Evolutionary conservation across 2,797 vertebrate genomes (phyloP).

Genomic region (Somateria mollissima): DNA sequence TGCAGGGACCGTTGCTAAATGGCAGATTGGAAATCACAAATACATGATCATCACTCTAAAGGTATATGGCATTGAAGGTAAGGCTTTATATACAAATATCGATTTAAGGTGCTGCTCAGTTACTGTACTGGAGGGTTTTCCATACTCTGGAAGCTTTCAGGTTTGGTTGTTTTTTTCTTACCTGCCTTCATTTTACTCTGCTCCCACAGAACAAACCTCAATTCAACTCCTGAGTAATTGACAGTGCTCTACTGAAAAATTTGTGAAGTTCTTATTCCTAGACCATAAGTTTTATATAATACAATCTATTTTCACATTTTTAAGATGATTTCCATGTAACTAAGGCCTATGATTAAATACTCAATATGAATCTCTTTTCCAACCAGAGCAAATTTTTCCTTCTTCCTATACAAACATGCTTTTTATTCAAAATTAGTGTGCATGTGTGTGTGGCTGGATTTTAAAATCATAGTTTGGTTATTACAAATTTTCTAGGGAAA

Average conservation of each 20-base stretch:
- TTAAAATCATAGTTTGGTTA: not conserved
- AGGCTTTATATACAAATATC: not conserved
- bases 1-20: not conserved
- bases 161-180: not conserved
- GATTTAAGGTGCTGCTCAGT: not conserved
- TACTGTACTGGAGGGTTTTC: not conserved
- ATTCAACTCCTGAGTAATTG: not conserved
- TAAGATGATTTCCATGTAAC: not conserved
- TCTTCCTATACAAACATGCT: rapidly evolving
- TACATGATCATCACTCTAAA: not conserved
- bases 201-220: not conserved
- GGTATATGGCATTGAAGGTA: not conserved
- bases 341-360: not conserved
- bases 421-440: not conserved
- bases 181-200: not conserved
- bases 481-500: not conserved
- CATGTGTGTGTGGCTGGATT: rapidly evolving
- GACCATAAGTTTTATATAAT: not conserved
- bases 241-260: not conserved
- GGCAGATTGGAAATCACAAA: not conserved
- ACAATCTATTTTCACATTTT: not conserved
- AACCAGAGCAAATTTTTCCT: not conserved
- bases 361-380: not conserved
- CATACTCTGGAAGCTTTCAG: not conserved
- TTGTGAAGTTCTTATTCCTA: not conserved